Evolutionary conservation across 2,113 vertebrate genomes (phyloP), one percentile per base, ranked within the genome.

Genomic region (Gavia stellata): DNA sequence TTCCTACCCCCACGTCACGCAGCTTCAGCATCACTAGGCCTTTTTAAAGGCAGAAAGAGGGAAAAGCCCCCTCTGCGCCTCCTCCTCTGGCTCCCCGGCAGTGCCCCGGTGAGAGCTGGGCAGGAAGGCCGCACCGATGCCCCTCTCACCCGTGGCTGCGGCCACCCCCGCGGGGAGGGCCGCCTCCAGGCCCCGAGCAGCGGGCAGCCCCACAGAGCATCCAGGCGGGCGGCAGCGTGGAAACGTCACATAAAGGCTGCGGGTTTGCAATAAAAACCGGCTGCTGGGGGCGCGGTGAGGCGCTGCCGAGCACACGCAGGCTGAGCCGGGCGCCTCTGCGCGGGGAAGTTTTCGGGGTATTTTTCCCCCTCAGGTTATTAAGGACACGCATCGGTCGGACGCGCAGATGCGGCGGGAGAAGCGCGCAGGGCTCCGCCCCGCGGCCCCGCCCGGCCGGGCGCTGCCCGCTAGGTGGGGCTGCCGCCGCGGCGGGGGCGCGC

Each of bases 31-130:
- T 21, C 33, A 4, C 16, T 12, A 2, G 3, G 14, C 7, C 12
- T 45, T 81, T 77, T 10, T 16, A 55, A 68, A 50, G 44, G n/a
- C 34, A 63, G 38, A 33, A 38, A 29, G 63, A 20, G 23, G 17
- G 29, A 21, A 66, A 66, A 80, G 11, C 2, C 7, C 3, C 0
- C 4, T 50, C 36, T 73, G 2, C 3, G 1, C 13, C 16, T 12
- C 3, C 1, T 3, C 7, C 12, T 9, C 4, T 12, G 23, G 12
- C 28, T n/a, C 17, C 40, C 28, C 6, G 3, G 63, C 58, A 28
- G 50, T 14, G 50, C 31, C 36, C 23, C n/a, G 70, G 23, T 6
- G 17, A 20, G 59, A 17, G 33, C 13, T 1, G 2, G 61, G 33
- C 14, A 6, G 44, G 25, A 28, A 15, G 24, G 45, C 82, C 19